These are phyloP conservation scores for Metacarcinus magister DNA, from an alignment of 2,888 invertebrate species.

Conservation along the genomic window DNA sequence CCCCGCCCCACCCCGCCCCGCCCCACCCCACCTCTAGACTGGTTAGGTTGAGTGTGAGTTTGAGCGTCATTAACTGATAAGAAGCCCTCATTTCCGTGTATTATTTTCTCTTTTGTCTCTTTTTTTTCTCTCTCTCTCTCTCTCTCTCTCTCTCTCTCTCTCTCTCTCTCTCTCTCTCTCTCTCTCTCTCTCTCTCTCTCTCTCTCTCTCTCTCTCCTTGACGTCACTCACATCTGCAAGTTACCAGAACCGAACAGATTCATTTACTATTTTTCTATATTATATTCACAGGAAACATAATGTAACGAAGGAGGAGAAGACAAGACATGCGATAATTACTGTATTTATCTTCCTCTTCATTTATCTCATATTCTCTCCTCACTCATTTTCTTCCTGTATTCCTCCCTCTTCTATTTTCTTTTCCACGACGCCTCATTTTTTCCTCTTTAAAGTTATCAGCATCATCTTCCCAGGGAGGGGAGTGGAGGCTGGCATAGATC, in stretches of 20 bases:
- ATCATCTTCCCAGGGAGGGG: too few relatives aligned
- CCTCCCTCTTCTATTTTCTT: too few relatives aligned
- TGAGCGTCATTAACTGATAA: neutral
- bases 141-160: neutral
- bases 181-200: neutral
- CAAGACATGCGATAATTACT: too few relatives aligned
- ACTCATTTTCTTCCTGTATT: neutral
- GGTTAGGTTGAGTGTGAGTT: neutral
- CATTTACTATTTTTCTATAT: too few relatives aligned
- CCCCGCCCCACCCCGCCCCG: neutral
- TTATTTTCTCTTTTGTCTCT: neutral
- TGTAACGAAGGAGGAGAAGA: too few relatives aligned
- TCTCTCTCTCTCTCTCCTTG: conserved; percentile 31
- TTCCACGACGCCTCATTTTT: too few relatives aligned
- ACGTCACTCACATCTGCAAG: neutral
- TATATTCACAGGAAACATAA: too few relatives aligned
- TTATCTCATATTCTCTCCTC: neutral
- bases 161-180: neutral
- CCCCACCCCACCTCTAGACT: neutral
- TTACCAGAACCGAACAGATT: too few relatives aligned
- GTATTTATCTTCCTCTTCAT: neutral
- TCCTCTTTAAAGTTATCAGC: too few relatives aligned
- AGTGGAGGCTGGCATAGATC: too few relatives aligned
- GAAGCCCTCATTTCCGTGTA: conserved; percentile 1
- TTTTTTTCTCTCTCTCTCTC: neutral